Base-by-base conservation (phyloP, 2,113 vertebrate genomes). In the Protobothrops flavoviridis region DNA sequence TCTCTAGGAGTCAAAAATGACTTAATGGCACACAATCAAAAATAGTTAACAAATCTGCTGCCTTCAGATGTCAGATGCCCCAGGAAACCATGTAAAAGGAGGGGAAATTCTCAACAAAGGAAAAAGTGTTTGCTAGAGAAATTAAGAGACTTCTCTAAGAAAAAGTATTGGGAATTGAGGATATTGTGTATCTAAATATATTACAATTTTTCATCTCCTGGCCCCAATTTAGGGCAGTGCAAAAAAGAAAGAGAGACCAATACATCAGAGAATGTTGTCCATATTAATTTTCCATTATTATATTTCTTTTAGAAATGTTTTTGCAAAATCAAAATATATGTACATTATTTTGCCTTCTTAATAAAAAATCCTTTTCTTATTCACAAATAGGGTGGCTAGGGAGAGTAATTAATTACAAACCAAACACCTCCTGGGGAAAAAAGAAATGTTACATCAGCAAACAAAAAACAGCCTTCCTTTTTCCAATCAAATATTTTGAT, bases 71-170 rank as follows among this genome's bases (percentile, higher is more conserved):
- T 17, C n/a, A 17, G n/a, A 2, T 74, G n/a, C 5, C 29, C 69
- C 13, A 74, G 69, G 69, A 64, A 59, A 13, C n/a, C 13, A 3
- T 26, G 48, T 59, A 86, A 0, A 52, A 81, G 86, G 97, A 96
- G 96, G 95, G 0, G 69, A 95, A 97, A 93, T 97, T 97, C 97
- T 97, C 94, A 97, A 98, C 96, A 97, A 98, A 97, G 97, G 96
- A 97, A 98, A 50, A 98, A 98, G 96, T 64, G 45, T 92, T 93
- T 43, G 3, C 55, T 52, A 91, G 96, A 97, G 97, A 95, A 94
- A 94, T 97, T 96, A 97, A 97, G 97, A 96, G 96, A 96, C 95
- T 97, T 97, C 97, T 96, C 97, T 96, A 97, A 97, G 55, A 56
- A 56, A 56, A 56, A 56, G n/a, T 20, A 5, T 39, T 96, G 23